Evolutionary conservation across 1,140 invertebrate species (phyloP).

Genomic region (Monomorium pharaonis): DNA sequence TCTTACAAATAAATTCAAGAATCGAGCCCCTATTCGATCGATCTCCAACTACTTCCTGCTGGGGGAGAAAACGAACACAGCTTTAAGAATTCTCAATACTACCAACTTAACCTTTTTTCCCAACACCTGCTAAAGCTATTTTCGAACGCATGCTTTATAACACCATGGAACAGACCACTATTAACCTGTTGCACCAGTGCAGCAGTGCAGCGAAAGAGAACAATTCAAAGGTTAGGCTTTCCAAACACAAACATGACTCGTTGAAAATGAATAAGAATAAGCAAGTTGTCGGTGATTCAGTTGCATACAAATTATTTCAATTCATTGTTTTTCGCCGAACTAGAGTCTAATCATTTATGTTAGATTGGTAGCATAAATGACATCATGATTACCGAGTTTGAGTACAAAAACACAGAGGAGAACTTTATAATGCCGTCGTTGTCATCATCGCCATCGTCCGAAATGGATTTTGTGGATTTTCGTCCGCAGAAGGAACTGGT

Average conservation of each 20-base stretch:
- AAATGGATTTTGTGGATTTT: neutral
- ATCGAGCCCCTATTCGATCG: no score
- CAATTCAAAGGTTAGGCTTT: no score
- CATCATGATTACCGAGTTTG: neutral
- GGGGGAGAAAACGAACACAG: no score
- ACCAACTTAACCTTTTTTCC: no score
- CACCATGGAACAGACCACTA: no score
- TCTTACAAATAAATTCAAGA: no score
- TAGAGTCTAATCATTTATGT: neutral
- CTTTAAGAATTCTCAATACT: no score
- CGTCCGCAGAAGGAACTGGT: conserved; percentile 87
- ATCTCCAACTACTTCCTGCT: no score
- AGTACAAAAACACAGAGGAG: neutral
- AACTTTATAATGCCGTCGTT: neutral
- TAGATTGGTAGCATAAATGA: neutral
- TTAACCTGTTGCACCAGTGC: no score
- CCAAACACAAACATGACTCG: conserved; percentile 64
- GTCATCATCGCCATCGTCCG: neutral
- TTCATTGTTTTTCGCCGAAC: neutral
- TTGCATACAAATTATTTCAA: conserved; percentile 18
- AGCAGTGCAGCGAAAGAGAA: no score
- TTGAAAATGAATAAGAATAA: conserved; percentile 67
- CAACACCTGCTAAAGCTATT: no score
- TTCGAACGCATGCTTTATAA: no score
- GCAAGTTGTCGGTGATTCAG: conserved; percentile 62